Percentiles rank a stretch among this genome's conserved stretches.
Conservation (phyloP, 2,888 invertebrate genomes). For the Drosophila kanekoi region DNA sequence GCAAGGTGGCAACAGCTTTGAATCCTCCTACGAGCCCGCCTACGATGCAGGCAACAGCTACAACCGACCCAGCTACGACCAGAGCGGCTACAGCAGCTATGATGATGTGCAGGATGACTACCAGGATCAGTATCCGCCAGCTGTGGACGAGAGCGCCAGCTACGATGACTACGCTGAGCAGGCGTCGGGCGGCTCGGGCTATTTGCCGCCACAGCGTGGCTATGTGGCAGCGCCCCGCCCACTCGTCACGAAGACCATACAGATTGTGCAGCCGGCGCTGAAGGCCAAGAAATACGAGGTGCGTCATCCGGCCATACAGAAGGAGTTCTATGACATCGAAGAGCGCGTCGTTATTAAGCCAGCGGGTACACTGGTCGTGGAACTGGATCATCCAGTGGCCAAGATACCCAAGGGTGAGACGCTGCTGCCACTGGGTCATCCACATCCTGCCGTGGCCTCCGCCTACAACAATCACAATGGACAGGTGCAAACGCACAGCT, state of each 20-base stretch:
- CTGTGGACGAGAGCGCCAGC: constrained; percentile 61
- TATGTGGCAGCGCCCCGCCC: constrained; percentile 82
- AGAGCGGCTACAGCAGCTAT: constrained; percentile 60
- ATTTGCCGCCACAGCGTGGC: constrained; percentile 50
- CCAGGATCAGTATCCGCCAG: constrained; percentile 76
- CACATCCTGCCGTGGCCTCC: constrained; percentile 81
- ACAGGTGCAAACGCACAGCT: constrained; percentile 58
- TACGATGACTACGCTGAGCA: constrained; percentile 72
- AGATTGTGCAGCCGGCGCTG: constrained; percentile 87
- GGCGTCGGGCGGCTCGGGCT: constrained; percentile 42
- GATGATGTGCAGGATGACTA: constrained; percentile 68
- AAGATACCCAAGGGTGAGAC: constrained; percentile 86
- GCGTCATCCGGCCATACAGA: constrained; percentile 88
- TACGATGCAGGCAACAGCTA: constrained; percentile 62
- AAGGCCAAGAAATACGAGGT: constrained; percentile 87
- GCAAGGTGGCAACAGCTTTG: constrained; percentile 19
- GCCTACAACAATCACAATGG: constrained; percentile 72
- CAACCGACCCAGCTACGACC: constrained; percentile 70
- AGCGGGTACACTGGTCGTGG: constrained; percentile 87
- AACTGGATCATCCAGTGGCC: constrained; percentile 87
- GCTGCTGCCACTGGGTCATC: constrained; percentile 79
- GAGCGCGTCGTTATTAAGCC: constrained; percentile 87
- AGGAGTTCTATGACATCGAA: constrained; percentile 88
- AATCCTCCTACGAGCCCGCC: constrained; percentile 42
- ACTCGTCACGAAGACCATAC: constrained; percentile 86